Base-by-base conservation (phyloP, 1,140 invertebrate species). In the Gryon sp. region DNA sequence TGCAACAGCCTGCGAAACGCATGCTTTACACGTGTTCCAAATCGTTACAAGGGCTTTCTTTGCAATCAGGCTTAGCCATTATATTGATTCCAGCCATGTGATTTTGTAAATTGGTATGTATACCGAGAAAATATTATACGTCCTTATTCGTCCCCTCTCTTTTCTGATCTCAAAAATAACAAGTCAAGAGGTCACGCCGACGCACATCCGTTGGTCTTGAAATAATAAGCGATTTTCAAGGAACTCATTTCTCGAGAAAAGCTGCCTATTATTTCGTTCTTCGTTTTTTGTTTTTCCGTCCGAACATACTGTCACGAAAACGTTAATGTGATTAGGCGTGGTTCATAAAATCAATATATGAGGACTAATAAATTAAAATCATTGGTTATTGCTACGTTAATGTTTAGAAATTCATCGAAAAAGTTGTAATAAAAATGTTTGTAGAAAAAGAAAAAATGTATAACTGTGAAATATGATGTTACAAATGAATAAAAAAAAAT, bases 11-110 rank as follows among this genome's bases (percentile, higher is more conserved):
- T 76, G 63, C 38, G 59, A 43, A 76, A 68, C 63, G 73, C 59
- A 69, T 76, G 73, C 50, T 76, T 59, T 69, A 77, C 74, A 77
- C 48, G 66, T 77, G 74, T 69, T 69, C 66, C 59, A 53, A 52
- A 46, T 65, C 50, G 45, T 18, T 65, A 65, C 60, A 70, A n/a
- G 46, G 30, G 28, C 65, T 38, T 66, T 55, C 60, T 77, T 77
- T 77, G 66, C 57, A 66, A 65, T 65, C 66, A 36, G 32, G 36
- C 45, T 48, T 20, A 16, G n/a, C 41, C 20, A 18, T 36, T 5
- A 32, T 52, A 46, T 66, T 48, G 1, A 66, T 20, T 55, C 32
- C 50, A 46, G 28, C 40, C 48, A 55, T 66, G 38, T 55, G 48
- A 55, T 62, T 5, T 11, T 4, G 15, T n/a, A n/a, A n/a, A n/a